A percentile compares a stretch with the other conserved stretches of the same genome.
phyloP scores from a whole-genome alignment of 2,113 vertebrate genomes.

The pig (Sus scrofa) region T2T-Sscrofa CM000824.6:86718501-86719000 shows the following conservation, averaged over 20 bases:
- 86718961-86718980: not conserved
- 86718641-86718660: not conserved
- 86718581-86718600: not conserved
- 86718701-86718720: not conserved
- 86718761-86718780: not conserved
- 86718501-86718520: not conserved
- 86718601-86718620: not conserved
- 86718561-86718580: not conserved
- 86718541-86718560: not conserved
- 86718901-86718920: not conserved
- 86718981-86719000: not conserved
- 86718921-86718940: not conserved
- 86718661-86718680: not conserved
- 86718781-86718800: not conserved
- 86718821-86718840: not conserved
- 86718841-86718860: not conserved
- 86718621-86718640: not conserved
- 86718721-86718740: not conserved
- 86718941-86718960: not conserved
- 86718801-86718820: not conserved
- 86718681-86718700: not conserved
- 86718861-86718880: not conserved
- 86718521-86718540: not conserved
- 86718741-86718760: not conserved
- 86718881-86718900: not conserved